Conservation (phyloP, 1,140 invertebrate genomes). For the Euura lappo region DNA sequence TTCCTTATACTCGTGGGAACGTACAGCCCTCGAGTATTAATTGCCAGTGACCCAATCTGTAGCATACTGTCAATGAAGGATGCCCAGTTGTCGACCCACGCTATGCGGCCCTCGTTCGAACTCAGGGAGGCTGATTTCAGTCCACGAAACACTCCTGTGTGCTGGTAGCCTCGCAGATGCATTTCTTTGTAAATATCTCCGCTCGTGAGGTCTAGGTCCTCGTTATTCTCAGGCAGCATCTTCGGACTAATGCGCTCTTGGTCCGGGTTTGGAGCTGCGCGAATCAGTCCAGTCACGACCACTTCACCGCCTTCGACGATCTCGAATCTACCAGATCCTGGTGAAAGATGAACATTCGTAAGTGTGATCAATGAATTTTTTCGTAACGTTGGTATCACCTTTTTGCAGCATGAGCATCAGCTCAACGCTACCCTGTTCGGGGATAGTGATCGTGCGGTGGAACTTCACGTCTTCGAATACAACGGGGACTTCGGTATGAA, state of each 20-base stretch:
- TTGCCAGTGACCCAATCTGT: slow-evolving; percentile 79
- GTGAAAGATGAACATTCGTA: not conserved
- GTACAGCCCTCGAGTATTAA: slow-evolving; percentile 72
- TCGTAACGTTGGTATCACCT: not conserved
- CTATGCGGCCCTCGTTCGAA: slow-evolving; percentile 53
- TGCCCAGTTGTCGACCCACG: slow-evolving; percentile 81
- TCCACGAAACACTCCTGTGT: slow-evolving; percentile 76
- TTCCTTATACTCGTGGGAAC: slow-evolving; percentile 82
- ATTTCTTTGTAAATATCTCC: slow-evolving; percentile 90
- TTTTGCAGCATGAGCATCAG: slow-evolving; percentile 77
- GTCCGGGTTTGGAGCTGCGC: slow-evolving; percentile 58
- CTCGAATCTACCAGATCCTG: not conserved
- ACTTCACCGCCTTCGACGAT: slow-evolving; percentile 78
- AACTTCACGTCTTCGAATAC: slow-evolving; percentile 86
- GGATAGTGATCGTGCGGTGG: slow-evolving; percentile 77
- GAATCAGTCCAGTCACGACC: slow-evolving; percentile 74
- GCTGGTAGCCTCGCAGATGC: slow-evolving; percentile 85
- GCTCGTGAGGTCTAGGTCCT: slow-evolving; percentile 41
- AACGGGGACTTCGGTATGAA: slow-evolving; percentile 73
- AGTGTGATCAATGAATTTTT: not conserved
- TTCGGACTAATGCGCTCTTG: slow-evolving; percentile 32
- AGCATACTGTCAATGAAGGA: slow-evolving; percentile 88
- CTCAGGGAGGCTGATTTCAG: slow-evolving; percentile 59
- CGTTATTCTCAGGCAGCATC: slow-evolving; percentile 42
- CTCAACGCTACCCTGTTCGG: slow-evolving; percentile 69